Evolutionary conservation across 2,797 vertebrate species (phyloP).

Genomic region (Decapterus maruadsi): DNA sequence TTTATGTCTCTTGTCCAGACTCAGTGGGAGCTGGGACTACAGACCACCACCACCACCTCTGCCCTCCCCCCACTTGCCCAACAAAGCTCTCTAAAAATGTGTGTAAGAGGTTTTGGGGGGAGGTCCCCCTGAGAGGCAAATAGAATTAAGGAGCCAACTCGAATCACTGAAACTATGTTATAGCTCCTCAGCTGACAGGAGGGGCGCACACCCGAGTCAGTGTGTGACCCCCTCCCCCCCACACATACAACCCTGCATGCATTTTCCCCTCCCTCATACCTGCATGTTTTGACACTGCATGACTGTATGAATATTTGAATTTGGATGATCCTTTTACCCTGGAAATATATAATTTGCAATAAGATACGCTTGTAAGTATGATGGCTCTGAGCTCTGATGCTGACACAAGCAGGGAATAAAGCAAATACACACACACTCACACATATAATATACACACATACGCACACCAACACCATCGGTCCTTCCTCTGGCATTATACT

Average conservation of each 20-base stretch:
- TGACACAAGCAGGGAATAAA: constrained; percentile 53
- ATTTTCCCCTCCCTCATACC: constrained; percentile 33
- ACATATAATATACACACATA: constrained; percentile 17
- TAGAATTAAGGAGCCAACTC: constrained; percentile 71
- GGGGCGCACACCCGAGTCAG: constrained; percentile 44
- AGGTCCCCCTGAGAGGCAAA: constrained; percentile 72
- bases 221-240: constrained; percentile 25
- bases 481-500: constrained; percentile 68
- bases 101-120: constrained; percentile 72
- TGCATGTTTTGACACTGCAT: constrained; percentile 20
- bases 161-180: constrained; percentile 69
- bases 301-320: constrained; percentile 13
- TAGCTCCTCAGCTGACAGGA: constrained; percentile 63
- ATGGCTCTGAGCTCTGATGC: constrained; percentile 32
- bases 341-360: constrained; percentile 31
- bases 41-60: constrained; percentile 4
- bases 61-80: constrained; percentile 36
- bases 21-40: constrained; percentile 66
- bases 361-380: constrained; percentile 30
- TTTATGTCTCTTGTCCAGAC: constrained; percentile 81
- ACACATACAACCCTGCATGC: constrained; percentile 9
- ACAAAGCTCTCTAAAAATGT: constrained; percentile 77
- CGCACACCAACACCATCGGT: constrained; percentile 26
- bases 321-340: constrained; percentile 14
- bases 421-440: constrained; percentile 11